Evolutionary conservation across 2,797 vertebrate genomes (phyloP), one percentile per base, ranked within the genome.

Genomic region (Liasis olivaceus): DNA sequence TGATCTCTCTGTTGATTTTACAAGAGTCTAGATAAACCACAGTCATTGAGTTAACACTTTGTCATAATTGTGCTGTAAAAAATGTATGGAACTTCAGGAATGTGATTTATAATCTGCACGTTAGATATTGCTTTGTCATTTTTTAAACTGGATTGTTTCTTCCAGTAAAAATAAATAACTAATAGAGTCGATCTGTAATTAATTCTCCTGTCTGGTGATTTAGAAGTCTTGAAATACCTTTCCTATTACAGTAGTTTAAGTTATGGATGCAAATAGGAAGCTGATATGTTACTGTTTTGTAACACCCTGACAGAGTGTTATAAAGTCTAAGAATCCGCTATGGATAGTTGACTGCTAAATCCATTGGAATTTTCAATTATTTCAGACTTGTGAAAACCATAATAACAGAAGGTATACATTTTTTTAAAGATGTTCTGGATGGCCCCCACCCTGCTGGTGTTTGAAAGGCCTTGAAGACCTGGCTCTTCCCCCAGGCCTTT

Each of bases 121-220:
- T 90, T 88, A 90, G 87, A 0, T 3, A 54, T 0, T 0, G 5
- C 92, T 95, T 94, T 95, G 92, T 94, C 90, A 93, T 81, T 93
- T 94, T 94, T 92, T 93, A 87, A 97, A 90, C 91, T 72, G 0
- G 6, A 15, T 0, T 3, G 59, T 72, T n/a, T 62, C 93, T 89
- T 94, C 85, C 1, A 0, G 58, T 91, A 60, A 91, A 95, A 96
- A 92, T 95, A 94, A 96, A 92, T 97, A 94, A 96, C 94, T 92
- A 92, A 91, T 54, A 28, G 9, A 31, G 91, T 95, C 93, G 95
- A 90, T 93, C 85, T 95, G 89, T 96, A 96, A 93, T 95, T 95
- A 94, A 94, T 93, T 91, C 42, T 88, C 11, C 20, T 91, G 13
- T 92, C 84, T 81, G 11, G 8, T 92, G 42, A 89, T 20, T 92